These are phyloP conservation scores for Petroica traversi DNA, from an alignment of 2,113 vertebrate species.

Conservation along the genomic window DNA sequence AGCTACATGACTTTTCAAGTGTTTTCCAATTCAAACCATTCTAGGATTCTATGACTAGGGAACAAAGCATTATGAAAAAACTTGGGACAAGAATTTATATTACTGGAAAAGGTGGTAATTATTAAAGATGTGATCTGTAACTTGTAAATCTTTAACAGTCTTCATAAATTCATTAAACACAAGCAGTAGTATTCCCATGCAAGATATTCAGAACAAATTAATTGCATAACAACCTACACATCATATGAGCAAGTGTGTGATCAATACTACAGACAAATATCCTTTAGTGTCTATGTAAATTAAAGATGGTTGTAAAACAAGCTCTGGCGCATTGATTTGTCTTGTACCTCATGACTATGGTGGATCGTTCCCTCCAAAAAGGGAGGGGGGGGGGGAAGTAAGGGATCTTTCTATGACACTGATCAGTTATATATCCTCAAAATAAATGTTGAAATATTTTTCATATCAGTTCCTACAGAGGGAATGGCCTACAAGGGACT, in stretches of 20 bases:
- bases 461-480: neutral
- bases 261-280: neutral
- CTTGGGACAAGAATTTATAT: neutral
- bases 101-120: neutral
- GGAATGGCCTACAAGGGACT: neutral
- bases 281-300: neutral
- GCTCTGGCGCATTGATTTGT: neutral
- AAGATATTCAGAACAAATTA: neutral
- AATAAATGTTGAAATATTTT: neutral
- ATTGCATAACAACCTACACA: neutral
- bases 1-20: neutral
- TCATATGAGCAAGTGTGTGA: neutral
- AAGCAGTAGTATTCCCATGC: rapidly evolving
- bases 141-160: neutral
- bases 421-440: neutral
- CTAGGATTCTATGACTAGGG: neutral
- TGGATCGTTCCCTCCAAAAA: neutral
- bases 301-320: neutral
- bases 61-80: neutral
- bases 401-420: neutral
- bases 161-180: neutral
- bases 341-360: neutral
- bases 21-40: neutral
- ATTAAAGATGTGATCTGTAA: neutral
- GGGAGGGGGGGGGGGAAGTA: rapidly evolving